phyloP scores from a whole-genome alignment of 2,888 invertebrate species.

The Ephialtes manifestator region DNA sequence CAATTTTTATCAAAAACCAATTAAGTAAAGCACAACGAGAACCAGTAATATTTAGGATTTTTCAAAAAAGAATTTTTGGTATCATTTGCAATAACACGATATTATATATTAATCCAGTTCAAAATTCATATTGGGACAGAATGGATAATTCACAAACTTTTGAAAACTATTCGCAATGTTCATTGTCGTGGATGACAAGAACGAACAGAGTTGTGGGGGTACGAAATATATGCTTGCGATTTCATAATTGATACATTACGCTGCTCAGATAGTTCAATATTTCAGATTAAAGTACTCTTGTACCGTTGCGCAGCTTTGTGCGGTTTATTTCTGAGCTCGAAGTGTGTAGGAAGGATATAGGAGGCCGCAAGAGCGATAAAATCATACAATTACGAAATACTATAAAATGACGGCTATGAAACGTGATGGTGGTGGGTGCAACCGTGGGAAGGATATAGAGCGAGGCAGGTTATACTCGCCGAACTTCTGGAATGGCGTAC shows the following conservation, averaged over 20 bases:
- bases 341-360: neutral
- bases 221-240: neutral
- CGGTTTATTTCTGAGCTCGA: neutral
- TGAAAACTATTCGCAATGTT: no score
- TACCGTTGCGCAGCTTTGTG: slow-evolving; percentile 1
- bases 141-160: no score
- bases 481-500: slow-evolving; percentile 12
- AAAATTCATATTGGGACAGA: no score
- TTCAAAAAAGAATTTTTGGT: no score
- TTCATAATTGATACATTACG: neutral
- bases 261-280: slow-evolving; percentile 12
- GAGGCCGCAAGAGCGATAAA: slow-evolving; percentile 64
- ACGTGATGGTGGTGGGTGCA: slow-evolving; percentile 20
- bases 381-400: slow-evolving; percentile 70
- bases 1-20: neutral
- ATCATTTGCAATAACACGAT: neutral
- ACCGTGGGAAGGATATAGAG: slow-evolving; percentile 1
- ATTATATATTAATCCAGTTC: no score
- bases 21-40: no score
- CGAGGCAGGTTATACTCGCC: slow-evolving; percentile 16
- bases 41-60: no score
- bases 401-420: slow-evolving; percentile 67
- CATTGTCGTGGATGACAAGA: no score
- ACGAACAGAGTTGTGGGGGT: no score
- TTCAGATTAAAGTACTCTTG: slow-evolving; percentile 43